These are phyloP conservation scores for Drosophila tristis DNA, from an alignment of 1,140 invertebrate species.

Conservation along the genomic window DNA sequence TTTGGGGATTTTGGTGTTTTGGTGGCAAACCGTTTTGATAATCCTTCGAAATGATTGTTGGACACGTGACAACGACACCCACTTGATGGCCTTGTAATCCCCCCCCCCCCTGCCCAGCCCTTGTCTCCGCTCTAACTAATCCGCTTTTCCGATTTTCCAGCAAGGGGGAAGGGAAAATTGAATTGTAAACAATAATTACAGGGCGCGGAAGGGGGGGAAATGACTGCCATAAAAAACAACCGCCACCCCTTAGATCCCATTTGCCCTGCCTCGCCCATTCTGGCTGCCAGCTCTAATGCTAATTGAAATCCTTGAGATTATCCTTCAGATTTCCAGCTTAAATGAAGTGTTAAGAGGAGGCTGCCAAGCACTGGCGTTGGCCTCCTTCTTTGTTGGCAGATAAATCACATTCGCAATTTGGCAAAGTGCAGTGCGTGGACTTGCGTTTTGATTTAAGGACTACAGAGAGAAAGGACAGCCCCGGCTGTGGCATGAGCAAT, in stretches of 20 bases:
- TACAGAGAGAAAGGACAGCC: not conserved
- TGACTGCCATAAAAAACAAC: not conserved
- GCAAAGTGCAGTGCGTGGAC: slow-evolving; percentile 56
- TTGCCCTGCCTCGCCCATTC: no score
- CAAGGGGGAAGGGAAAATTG: slow-evolving; percentile 22
- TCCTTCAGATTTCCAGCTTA: slow-evolving; percentile 46
- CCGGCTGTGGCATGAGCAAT: not conserved
- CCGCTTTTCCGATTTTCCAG: slow-evolving; percentile 16
- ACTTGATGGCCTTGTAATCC: slow-evolving; percentile 49
- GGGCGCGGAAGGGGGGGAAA: not conserved
- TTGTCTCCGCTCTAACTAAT: slow-evolving; percentile 6
- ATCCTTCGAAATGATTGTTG: slow-evolving; percentile 34
- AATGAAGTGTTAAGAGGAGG: slow-evolving; percentile 71
- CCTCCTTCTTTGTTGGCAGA: slow-evolving; percentile 11
- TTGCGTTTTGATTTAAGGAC: slow-evolving; percentile 36
- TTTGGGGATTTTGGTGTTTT: not conserved
- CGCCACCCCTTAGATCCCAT: not conserved
- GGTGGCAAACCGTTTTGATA: slow-evolving; percentile 46
- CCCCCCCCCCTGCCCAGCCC: slow-evolving; percentile 1
- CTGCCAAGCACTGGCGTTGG: slow-evolving; percentile 36
- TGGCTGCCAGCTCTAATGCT: not conserved
- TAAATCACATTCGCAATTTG: slow-evolving; percentile 77
- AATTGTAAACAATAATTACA: slow-evolving; percentile 76
- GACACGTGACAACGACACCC: slow-evolving; percentile 45
- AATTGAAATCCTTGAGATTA: slow-evolving; percentile 38